A percentile compares a stretch with the other conserved stretches of the same genome.
phyloP scores from a whole-genome alignment of 2,888 invertebrate species.

The Molorchus minor region DNA sequence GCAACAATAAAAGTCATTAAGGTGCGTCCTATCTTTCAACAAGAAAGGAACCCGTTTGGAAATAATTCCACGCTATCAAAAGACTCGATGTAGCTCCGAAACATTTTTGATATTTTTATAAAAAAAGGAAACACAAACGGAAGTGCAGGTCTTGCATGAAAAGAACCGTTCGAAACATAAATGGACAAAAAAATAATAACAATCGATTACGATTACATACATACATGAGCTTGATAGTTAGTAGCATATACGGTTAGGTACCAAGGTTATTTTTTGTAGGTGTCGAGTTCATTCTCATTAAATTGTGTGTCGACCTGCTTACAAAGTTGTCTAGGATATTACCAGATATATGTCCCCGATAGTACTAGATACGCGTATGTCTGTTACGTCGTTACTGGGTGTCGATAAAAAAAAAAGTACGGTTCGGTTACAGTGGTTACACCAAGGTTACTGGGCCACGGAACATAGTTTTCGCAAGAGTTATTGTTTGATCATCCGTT shows the following conservation, averaged over 20 bases:
- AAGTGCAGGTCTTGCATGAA: constrained; percentile 3
- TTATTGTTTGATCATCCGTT: too few relatives aligned
- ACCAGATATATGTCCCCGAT: background rate
- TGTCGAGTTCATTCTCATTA: background rate
- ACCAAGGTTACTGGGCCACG: constrained; percentile 3
- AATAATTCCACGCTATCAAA: too few relatives aligned
- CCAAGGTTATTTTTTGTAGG: constrained; percentile 10
- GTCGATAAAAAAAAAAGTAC: background rate
- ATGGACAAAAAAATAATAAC: constrained; percentile 16
- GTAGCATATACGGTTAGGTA: constrained; percentile 8
- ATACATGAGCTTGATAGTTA: background rate
- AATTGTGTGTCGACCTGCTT: background rate
- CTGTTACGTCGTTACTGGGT: too few relatives aligned
- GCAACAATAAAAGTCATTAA: too few relatives aligned
- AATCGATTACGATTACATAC: constrained; percentile 16
- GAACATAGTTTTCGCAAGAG: too few relatives aligned
- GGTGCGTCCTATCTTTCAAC: too few relatives aligned
- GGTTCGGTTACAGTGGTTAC: too few relatives aligned
- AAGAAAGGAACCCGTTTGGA: too few relatives aligned
- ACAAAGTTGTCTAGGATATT: background rate
- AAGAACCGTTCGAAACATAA: background rate
- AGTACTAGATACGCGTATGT: too few relatives aligned
- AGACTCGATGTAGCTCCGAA: too few relatives aligned
- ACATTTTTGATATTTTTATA: too few relatives aligned
- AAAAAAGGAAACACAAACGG: constrained; percentile 17